A percentile compares a stretch with the other conserved stretches of the same genome.
Evolutionary conservation across 1,140 invertebrate species (phyloP).

Genomic region (Panagrolaimus sp.): DNA sequence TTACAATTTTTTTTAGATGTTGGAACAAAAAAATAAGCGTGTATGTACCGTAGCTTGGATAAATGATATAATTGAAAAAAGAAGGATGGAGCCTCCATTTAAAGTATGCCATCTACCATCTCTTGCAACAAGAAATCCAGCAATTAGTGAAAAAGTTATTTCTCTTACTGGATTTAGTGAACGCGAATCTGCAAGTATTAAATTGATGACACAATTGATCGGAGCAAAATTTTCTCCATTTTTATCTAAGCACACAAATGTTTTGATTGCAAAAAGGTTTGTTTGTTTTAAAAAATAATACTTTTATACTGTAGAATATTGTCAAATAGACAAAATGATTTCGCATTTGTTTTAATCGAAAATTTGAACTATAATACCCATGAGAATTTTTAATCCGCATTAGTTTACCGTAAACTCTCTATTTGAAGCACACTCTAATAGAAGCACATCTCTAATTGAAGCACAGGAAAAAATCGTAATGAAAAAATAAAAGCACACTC

Average conservation of each 20-base stretch:
- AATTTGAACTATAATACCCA: too few species aligned
- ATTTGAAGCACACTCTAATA: too few species aligned
- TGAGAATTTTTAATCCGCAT: too few species aligned
- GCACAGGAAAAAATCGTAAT: too few species aligned
- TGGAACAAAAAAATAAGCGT: neutral
- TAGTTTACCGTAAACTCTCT: too few species aligned
- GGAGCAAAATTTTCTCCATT: neutral
- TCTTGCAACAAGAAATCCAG: neutral
- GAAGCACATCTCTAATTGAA: too few species aligned
- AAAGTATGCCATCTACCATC: constrained; percentile 7
- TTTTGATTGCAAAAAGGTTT: neutral
- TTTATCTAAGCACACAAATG: neutral
- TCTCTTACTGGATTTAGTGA: neutral
- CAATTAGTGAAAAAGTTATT: neutral
- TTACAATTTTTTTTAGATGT: neutral
- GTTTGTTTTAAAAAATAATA: too few species aligned
- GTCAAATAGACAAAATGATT: too few species aligned
- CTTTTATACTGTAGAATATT: neutral
- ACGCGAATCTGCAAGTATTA: neutral
- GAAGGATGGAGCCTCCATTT: neutral
- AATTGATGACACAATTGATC: neutral
- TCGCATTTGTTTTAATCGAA: too few species aligned
- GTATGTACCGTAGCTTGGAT: neutral
- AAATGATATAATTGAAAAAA: constrained; percentile 6
- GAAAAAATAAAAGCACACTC: too few species aligned